Conservation (phyloP, 2,113 vertebrate genomes). For the Leiothrix lutea region DNA sequence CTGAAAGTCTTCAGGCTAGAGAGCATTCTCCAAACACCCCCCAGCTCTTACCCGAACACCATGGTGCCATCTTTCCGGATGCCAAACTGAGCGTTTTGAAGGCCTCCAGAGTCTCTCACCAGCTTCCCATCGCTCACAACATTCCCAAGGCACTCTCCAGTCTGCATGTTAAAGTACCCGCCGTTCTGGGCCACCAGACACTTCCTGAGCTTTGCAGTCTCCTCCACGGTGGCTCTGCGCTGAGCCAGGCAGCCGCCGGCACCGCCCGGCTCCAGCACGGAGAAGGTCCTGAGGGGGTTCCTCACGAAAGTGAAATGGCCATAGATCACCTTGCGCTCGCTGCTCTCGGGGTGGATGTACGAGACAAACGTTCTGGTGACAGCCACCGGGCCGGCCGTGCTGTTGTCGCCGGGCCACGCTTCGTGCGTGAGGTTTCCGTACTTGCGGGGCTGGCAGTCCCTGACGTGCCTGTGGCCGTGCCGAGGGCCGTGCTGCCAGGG, state of each 20-base stretch:
- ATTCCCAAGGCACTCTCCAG: conserved; percentile 81
- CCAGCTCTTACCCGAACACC: conserved; percentile 88
- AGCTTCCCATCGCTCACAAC: conserved; percentile 82
- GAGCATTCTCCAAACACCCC: not conserved
- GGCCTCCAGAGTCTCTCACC: conserved; percentile 79
- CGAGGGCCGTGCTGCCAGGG: conserved; percentile 68
- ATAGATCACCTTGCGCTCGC: conserved; percentile 41
- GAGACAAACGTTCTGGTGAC: conserved; percentile 79
- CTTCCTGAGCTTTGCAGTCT: conserved; percentile 66
- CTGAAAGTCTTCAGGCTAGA: not conserved
- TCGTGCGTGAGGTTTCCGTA: conserved; percentile 82
- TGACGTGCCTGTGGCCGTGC: conserved; percentile 70
- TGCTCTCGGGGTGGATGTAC: not conserved
- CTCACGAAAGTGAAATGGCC: conserved; percentile 85
- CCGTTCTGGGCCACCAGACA: conserved; percentile 90
- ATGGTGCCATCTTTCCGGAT: conserved; percentile 89
- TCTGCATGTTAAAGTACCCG: conserved; percentile 81
- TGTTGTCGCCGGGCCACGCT: conserved; percentile 62
- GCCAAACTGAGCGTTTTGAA: conserved; percentile 95
- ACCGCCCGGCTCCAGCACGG: conserved; percentile 86
- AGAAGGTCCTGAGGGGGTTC: conserved; percentile 82
- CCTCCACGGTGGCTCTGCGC: conserved; percentile 72
- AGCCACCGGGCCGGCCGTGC: conserved; percentile 15
- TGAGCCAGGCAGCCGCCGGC: conserved; percentile 75
- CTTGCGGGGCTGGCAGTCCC: conserved; percentile 77